Evolutionary conservation across 2,888 invertebrate species (phyloP), one percentile per base, ranked within the genome.

Genomic region (Pedicia rivosa): DNA sequence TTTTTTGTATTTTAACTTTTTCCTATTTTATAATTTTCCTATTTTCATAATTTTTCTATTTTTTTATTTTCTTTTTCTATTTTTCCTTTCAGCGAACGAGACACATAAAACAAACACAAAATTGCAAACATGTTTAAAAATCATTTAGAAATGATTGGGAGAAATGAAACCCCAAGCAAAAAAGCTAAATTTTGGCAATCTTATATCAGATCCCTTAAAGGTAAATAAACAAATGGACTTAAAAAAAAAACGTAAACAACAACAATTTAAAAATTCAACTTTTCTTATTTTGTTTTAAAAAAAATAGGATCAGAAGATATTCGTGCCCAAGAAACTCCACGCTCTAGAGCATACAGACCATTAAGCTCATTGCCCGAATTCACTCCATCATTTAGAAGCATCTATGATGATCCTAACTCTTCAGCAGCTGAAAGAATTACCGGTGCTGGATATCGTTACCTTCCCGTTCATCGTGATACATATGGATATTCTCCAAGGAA

Each of bases 151-250:
- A 86, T 87, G 82, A 87, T 87, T 63, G 83, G 86, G 68, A 78
- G 86, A 67, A 86, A 87, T 64, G 87, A 87, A 70, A 75, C 80
- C 62, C 77, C 84, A 61, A 80, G 82, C 67, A 84, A 82, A 71
- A 87, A 87, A 69, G 87, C 87, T 63, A 87, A 77, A 69, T 87
- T 87, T 68, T 87, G 87, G 87, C 86, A 86, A 67, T 84, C 86
- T 58, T 87, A 81, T 65, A 83, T 87, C 63, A 77, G 87, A 65
- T 87, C 87, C 67, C 72, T 87, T 51, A 87, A 87, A 75, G 87
- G 87, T 87, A 66, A 66, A 63, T 45, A 42, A 26, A 10, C 26
- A 37, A 13, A 35, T 20, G 30, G 22, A 30, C 15, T 27, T 40
- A 22, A 14, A 17, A 20, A 5, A 33, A 28, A 38, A 26, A 25